phyloP scores from a whole-genome alignment of 2,888 invertebrate genomes.

The Hirudinaria manillensis region DNA sequence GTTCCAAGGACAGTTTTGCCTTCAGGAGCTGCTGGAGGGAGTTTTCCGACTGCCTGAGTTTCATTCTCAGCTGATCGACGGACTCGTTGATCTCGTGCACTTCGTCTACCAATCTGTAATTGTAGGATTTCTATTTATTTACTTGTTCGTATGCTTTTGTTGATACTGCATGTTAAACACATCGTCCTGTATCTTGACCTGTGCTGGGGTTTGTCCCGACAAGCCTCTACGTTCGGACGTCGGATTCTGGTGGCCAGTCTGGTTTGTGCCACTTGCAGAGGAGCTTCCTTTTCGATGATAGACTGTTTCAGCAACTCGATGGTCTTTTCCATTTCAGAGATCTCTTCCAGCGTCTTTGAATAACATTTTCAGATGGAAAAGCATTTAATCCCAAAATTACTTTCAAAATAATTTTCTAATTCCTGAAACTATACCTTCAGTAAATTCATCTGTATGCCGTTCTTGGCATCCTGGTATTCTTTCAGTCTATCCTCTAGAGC shows the following conservation, averaged over 20 bases:
- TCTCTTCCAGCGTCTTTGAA: conserved; percentile 76
- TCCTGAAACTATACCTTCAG: conserved; percentile 46
- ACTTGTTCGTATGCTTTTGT: too few relatives aligned
- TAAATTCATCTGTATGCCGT: conserved; percentile 53
- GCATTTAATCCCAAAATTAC: background rate
- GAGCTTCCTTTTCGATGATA: conserved; percentile 71
- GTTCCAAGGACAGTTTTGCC: conserved; percentile 75
- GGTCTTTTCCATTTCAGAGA: conserved; percentile 85
- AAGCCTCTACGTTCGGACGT: conserved; percentile 80
- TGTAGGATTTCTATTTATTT: conserved; percentile 58
- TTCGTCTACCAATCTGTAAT: conserved; percentile 74
- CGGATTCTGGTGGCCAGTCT: conserved; percentile 81
- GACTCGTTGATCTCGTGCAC: conserved; percentile 77
- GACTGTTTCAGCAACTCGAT: conserved; percentile 81
- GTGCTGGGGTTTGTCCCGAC: conserved; percentile 76
- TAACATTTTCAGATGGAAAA: conserved; percentile 31
- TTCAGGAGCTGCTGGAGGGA: conserved; percentile 64
- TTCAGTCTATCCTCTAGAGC: conserved; percentile 51
- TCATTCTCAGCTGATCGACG: conserved; percentile 71
- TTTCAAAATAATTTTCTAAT: background rate
- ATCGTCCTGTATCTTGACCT: too few relatives aligned
- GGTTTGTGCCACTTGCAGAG: conserved; percentile 65
- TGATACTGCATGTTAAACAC: too few relatives aligned
- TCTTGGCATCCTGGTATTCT: conserved; percentile 53
- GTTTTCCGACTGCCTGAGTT: conserved; percentile 62